Conservation (phyloP, 1,140 invertebrate genomes). For the Sinella curviseta region DNA sequence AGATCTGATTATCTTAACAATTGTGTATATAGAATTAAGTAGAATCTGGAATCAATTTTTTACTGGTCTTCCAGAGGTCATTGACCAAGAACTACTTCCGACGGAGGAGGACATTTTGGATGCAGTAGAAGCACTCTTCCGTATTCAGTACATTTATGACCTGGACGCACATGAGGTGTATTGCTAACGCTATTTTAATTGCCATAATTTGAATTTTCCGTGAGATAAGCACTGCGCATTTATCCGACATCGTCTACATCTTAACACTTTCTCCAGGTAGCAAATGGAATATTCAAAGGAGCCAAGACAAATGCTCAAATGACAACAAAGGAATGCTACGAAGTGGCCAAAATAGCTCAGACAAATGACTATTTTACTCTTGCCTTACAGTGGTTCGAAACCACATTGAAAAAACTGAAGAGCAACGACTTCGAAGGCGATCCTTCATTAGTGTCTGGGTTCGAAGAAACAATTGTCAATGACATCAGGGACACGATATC, state of each 20-base stretch:
- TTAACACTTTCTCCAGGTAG: conserved; percentile 1
- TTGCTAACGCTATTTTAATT: too few relatives aligned
- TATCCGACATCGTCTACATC: not conserved
- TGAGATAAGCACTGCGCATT: too few relatives aligned
- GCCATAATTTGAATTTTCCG: too few relatives aligned
- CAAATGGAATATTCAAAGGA: conserved; percentile 28
- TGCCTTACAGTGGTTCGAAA: conserved; percentile 35
- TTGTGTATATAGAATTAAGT: too few relatives aligned
- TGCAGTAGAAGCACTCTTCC: conserved; percentile 32
- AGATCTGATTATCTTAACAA: too few relatives aligned
- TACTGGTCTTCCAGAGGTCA: too few relatives aligned
- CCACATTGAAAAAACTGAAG: not conserved
- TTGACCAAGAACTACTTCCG: not conserved
- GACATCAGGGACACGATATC: not conserved
- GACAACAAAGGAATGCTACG: conserved; percentile 13
- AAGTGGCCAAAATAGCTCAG: conserved; percentile 27
- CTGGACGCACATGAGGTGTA: conserved; percentile 24
- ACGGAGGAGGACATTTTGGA: not conserved
- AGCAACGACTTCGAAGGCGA: not conserved
- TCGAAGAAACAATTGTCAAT: not conserved
- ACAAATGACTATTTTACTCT: conserved; percentile 27
- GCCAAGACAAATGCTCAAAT: conserved; percentile 9
- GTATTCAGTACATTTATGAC: conserved; percentile 38
- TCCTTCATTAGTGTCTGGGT: too few relatives aligned
- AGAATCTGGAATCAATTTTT: too few relatives aligned